These are phyloP conservation scores for Parus major DNA, from an alignment of 2,113 vertebrate species.

Conservation along the genomic window DNA sequence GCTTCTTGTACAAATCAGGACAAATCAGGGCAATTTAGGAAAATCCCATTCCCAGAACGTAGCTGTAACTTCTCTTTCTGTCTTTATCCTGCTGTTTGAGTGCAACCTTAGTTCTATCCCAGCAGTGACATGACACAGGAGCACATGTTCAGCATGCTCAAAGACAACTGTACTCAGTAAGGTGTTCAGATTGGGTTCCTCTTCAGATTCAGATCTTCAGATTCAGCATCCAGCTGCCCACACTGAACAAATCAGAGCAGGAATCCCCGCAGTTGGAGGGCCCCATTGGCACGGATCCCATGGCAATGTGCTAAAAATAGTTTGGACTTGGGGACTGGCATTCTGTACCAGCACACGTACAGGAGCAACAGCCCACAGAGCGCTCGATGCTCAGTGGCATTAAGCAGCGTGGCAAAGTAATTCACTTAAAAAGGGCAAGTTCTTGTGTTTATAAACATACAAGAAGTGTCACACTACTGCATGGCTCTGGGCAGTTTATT, in stretches of 20 bases:
- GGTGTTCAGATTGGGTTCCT: not conserved
- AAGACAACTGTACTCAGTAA: not conserved
- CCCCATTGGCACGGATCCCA: not conserved
- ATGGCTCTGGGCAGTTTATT: not conserved
- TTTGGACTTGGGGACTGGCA: not conserved
- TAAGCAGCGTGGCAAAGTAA: not conserved
- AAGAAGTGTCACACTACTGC: constrained; percentile 11
- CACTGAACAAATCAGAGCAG: not conserved
- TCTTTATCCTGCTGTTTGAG: not conserved
- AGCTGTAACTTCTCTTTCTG: not conserved
- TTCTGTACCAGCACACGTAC: not conserved
- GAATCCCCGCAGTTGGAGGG: not conserved
- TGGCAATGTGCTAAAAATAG: not conserved
- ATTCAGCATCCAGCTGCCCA: not conserved
- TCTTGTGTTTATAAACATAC: not conserved
- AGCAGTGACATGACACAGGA: not conserved
- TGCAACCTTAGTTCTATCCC: not conserved
- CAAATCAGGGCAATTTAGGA: not conserved
- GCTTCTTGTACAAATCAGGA: not conserved
- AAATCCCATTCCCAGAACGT: not conserved
- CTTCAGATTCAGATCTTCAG: not conserved
- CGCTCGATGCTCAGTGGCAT: constrained; percentile 32
- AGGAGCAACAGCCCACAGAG: not conserved
- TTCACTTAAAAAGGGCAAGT: constrained; percentile 36
- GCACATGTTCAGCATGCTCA: not conserved